Base-by-base conservation (phyloP, 2,113 vertebrate genomes). In the Motacilla alba region DNA sequence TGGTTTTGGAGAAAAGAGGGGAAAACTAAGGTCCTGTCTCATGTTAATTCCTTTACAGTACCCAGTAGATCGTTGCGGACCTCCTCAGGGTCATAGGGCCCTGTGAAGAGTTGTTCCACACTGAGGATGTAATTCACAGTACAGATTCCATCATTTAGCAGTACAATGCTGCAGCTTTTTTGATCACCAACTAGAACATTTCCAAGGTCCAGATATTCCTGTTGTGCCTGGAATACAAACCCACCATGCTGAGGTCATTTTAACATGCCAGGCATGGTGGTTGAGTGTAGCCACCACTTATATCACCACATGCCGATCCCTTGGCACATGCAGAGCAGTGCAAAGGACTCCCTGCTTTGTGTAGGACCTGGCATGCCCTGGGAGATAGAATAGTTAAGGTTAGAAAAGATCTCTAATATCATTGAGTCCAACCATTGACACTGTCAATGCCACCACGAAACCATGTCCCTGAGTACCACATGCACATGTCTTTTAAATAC, bases 121-220 rank as follows among this genome's bases (percentile, higher is more conserved):
- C 83, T 96, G 66, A 99, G 97, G 86, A 78, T 78, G 68, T 99
- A 99, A 66, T 97, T 96, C 83, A 99, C 89, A 19, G 98, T 58
- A 87, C 99, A 99, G 90, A 96, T 95, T 39, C 98, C 98, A 5
- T 98, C 96, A 56, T 99, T 99, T 53, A 98, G 94, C 21, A 99
- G 95, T 37, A 97, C 96, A 91, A 99, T 19, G 9, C 96, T 88
- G 95, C 97, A 94, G 43, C 97, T 97, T 89, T 97, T 95, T 62
- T 50, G 92, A 87, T 97, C 97, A 90, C 98, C 98, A 93, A 99
- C 97, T 63, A 99, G 83, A 83, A 98, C 11, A 13, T 98, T 98
- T 58, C 99, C 99, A 46, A 99, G 94, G 88, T 99, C 98, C 66
- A 99, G n/a, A 63, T 98, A 92, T 10, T 97, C 67, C 7, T 93